Percentiles rank a stretch among this genome's conserved stretches.
Conservation (phyloP, 2,797 vertebrate genomes). For the Thaleichthys pacificus region DNA sequence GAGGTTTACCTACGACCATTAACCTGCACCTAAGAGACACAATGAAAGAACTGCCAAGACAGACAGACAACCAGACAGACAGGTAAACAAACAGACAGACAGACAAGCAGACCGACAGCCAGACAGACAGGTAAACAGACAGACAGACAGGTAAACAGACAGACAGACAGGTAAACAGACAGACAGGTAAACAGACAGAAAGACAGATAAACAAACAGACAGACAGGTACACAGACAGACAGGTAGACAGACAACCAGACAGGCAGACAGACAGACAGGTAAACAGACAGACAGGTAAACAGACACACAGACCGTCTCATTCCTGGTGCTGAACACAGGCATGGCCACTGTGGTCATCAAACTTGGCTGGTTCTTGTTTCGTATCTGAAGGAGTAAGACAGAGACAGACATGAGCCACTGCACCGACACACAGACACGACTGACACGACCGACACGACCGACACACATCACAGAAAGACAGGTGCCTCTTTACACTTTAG, state of each 20-base stretch:
- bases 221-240: not conserved
- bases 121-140: not conserved
- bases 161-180: not conserved
- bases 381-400: conserved; percentile 74
- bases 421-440: not conserved
- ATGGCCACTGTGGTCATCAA: conserved; percentile 97
- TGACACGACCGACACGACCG: not conserved
- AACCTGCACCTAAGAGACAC: too few species aligned
- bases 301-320: conserved; percentile 81
- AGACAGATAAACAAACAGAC: not conserved
- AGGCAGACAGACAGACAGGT: not conserved
- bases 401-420: not conserved
- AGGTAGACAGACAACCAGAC: not conserved
- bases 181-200: conserved; percentile 51
- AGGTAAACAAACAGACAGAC: too few species aligned
- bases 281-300: not conserved
- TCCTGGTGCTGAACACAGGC: conserved; percentile 99
- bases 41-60: conserved; percentile 22
- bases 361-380: conserved; percentile 83
- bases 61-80: too few species aligned
- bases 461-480: too few species aligned
- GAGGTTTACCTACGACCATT: too few species aligned
- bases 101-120: not conserved
- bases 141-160: not conserved
- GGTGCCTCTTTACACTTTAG: too few species aligned